A percentile compares a stretch with the other conserved stretches of the same genome.
Conservation (phyloP, 2,888 invertebrate species). For the Cloeon dipterum region DNA sequence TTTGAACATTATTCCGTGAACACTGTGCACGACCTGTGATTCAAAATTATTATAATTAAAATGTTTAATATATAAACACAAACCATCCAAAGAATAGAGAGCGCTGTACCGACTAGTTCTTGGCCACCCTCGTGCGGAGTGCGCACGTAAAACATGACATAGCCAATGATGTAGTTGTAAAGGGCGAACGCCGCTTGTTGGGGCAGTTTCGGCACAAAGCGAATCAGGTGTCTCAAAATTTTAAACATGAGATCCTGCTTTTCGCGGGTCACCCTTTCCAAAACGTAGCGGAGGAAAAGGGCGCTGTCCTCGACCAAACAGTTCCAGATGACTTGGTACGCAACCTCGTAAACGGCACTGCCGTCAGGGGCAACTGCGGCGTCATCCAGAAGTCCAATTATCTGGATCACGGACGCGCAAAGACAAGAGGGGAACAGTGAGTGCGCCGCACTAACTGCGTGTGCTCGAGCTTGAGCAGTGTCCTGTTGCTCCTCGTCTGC, state of each 20-base stretch:
- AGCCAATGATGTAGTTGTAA: slow-evolving; percentile 97
- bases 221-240: slow-evolving; percentile 67
- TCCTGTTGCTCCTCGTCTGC: slow-evolving; percentile 33
- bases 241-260: slow-evolving; percentile 90
- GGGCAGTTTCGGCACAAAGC: slow-evolving; percentile 80
- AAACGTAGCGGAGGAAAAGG: slow-evolving; percentile 79
- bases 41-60: slow-evolving; percentile 3
- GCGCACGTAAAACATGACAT: slow-evolving; percentile 97
- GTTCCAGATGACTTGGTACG: slow-evolving; percentile 92
- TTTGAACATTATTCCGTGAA: slow-evolving; percentile 98
- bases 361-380: slow-evolving; percentile 87
- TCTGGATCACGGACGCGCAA: slow-evolving; percentile 86
- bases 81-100: slow-evolving; percentile 93
- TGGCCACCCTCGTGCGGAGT: slow-evolving; percentile 91
- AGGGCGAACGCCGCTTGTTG: slow-evolving; percentile 95
- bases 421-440: slow-evolving; percentile 91
- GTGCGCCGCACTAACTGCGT: slow-evolving; percentile 69
- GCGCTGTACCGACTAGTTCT: slow-evolving; percentile 78
- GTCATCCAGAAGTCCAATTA: slow-evolving; percentile 85
- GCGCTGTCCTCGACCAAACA: slow-evolving; percentile 96
- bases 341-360: slow-evolving; percentile 88
- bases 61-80: slow-evolving; percentile 9
- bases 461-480: slow-evolving; percentile 39
- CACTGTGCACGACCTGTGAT: slow-evolving; percentile 78
- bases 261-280: slow-evolving; percentile 84